Evolutionary conservation across 2,888 invertebrate genomes (phyloP).

Genomic region (Ferrisia virgata): DNA sequence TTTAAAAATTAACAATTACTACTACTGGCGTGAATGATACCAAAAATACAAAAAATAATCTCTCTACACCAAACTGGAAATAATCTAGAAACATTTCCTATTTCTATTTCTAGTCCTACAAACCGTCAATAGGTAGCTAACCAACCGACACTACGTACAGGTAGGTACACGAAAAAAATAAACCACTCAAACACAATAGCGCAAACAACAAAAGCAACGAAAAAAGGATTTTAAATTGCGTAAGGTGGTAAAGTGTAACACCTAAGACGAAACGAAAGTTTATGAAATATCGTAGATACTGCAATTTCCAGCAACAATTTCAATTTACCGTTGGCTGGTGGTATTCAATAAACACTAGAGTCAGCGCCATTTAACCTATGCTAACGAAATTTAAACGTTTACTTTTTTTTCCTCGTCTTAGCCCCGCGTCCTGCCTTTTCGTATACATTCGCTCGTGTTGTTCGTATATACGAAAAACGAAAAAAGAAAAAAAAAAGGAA

Average conservation of each 20-base stretch:
- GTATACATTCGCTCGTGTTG: not conserved
- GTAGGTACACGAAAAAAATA: too few relatives aligned
- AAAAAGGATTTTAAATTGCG: not conserved
- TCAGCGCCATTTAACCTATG: not conserved
- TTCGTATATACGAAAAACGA: not conserved
- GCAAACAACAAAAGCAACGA: not conserved
- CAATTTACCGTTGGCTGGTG: not conserved
- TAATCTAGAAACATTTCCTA: too few relatives aligned
- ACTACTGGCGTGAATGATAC: too few relatives aligned
- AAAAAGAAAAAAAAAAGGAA: not conserved
- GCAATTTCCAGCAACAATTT: not conserved
- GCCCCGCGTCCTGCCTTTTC: not conserved
- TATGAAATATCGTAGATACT: not conserved
- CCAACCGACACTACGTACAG: too few relatives aligned
- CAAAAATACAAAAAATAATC: too few relatives aligned
- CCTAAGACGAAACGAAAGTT: not conserved
- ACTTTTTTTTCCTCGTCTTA: not conserved
- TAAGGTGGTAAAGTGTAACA: too few relatives aligned
- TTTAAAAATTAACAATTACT: too few relatives aligned
- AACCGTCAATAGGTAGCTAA: too few relatives aligned
- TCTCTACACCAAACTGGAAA: too few relatives aligned
- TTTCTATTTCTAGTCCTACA: too few relatives aligned
- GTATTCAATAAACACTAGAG: not conserved
- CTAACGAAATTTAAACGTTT: constrained; percentile 25
- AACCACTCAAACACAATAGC: not conserved